Conservation (phyloP, 2,113 vertebrate genomes). For the cattle (Bos taurus) region ARS-UCD2.0 NC_037346.1:37014001-37014500, state of each 20-base stretch:
- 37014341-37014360: slow-evolving; percentile 24
- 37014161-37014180: background rate
- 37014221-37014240: background rate
- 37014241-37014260: background rate
- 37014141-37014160: background rate
- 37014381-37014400: background rate
- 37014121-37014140: background rate
- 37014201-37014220: background rate
- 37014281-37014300: background rate
- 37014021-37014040: background rate
- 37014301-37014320: background rate
- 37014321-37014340: background rate
- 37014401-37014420: background rate
- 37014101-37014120: background rate
- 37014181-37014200: background rate
- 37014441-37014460: background rate
- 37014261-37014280: background rate
- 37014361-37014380: slow-evolving; percentile 11
- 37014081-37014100: background rate
- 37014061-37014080: background rate
- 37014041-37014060: background rate
- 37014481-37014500: background rate
- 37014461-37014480: background rate
- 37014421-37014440: slow-evolving; percentile 10
- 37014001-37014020: slow-evolving; percentile 92